phyloP scores from a whole-genome alignment of 2,888 invertebrate genomes.

The Gastracanthus pulcherrimus region DNA sequence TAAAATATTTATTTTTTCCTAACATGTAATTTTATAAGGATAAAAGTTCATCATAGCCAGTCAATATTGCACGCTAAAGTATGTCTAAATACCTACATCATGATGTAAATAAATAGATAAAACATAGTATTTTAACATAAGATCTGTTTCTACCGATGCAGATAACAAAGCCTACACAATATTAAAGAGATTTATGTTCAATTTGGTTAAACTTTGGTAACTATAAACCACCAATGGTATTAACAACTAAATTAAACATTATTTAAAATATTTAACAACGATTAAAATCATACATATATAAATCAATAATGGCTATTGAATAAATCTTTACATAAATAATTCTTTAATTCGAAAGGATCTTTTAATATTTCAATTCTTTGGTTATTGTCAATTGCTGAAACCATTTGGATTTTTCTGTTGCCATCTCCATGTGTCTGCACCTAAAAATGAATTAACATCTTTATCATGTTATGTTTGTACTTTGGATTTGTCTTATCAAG shows the following conservation, averaged over 20 bases:
- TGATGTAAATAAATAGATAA: neutral
- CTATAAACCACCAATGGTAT: constrained; percentile 66
- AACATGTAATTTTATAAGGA: neutral
- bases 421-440: constrained; percentile 92
- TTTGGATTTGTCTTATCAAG: too few species aligned
- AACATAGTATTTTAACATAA: neutral
- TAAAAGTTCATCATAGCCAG: constrained; percentile 18
- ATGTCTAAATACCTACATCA: neutral
- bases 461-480: too few species aligned
- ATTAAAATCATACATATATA: constrained; percentile 27
- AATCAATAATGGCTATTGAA: constrained; percentile 29
- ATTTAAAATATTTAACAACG: constrained; percentile 22
- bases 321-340: constrained; percentile 7
- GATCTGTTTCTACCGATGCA: neutral
- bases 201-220: constrained; percentile 70
- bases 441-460: constrained; percentile 73
- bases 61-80: constrained; percentile 21
- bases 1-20: constrained; percentile 35
- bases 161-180: neutral
- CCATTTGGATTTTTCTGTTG: constrained; percentile 91
- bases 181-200: neutral
- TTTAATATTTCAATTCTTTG: neutral
- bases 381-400: constrained; percentile 71
- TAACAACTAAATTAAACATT: constrained; percentile 39
- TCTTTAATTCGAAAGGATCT: too few species aligned